These are phyloP conservation scores for Drosophila leontia DNA, from an alignment of 1,140 invertebrate species.

Conservation along the genomic window DNA sequence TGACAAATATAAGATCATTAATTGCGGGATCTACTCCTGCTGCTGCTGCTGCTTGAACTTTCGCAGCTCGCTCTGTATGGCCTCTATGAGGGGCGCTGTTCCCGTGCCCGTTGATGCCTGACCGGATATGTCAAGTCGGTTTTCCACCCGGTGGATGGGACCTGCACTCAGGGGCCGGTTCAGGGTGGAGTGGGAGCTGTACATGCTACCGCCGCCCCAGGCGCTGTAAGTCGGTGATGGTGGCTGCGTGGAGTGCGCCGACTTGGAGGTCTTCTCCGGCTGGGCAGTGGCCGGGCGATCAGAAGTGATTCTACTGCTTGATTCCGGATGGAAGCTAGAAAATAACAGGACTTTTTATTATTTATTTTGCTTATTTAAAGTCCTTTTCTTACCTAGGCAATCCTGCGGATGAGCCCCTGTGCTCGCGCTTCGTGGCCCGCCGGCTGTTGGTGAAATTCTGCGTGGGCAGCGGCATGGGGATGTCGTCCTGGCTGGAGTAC, in stretches of 20 bases:
- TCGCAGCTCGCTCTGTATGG: conserved; percentile 88
- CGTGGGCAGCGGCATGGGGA: conserved; percentile 75
- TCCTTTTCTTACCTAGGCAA: conserved; percentile 52
- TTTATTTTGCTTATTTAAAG: no score
- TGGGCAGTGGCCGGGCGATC: conserved; percentile 82
- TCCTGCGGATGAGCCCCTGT: conserved; percentile 80
- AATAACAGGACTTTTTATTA: no score
- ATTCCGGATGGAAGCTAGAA: conserved; percentile 50
- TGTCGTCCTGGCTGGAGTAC: conserved; percentile 82
- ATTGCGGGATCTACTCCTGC: conserved; percentile 35
- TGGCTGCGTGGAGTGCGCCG: conserved; percentile 77
- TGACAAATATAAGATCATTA: conserved; percentile 10
- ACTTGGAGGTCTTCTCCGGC: conserved; percentile 74
- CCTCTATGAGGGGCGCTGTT: conserved; percentile 88
- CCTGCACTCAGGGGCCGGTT: conserved; percentile 87
- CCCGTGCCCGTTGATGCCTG: conserved; percentile 74
- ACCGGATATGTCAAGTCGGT: conserved; percentile 71
- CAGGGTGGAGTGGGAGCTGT: conserved; percentile 76
- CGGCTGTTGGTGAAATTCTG: conserved; percentile 78
- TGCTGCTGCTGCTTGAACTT: conserved; percentile 85
- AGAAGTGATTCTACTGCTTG: conserved; percentile 30
- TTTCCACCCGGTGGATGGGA: conserved; percentile 86
- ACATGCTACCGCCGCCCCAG: conserved; percentile 75
- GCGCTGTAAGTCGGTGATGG: conserved; percentile 78
- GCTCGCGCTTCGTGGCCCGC: conserved; percentile 74